Evolutionary conservation across 2,113 vertebrate species (phyloP), one percentile per base, ranked within the genome.

Genomic region (Scalopus aquaticus): DNA sequence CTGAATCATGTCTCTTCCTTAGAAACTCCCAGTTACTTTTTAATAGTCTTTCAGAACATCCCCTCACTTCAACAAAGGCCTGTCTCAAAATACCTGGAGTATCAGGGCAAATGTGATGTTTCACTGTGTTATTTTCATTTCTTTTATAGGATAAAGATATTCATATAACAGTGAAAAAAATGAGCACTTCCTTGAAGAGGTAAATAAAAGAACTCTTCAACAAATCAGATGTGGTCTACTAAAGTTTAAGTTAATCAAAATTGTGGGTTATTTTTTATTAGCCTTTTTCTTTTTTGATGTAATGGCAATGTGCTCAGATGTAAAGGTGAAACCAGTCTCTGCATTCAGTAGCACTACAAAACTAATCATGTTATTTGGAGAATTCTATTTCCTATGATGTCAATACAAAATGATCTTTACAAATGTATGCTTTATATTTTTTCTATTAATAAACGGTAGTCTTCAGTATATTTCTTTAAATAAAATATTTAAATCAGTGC

Each of bases 101-200:
- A 28, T 70, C 67, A 69, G 42, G 20, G 49, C 56, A 35, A 95
- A 22, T 58, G 28, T 90, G 74, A 83, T 79, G 93, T 97, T 90
- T 96, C 90, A 97, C 24, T 96, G 91, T 97, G 77, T 84, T 65
- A 96, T 94, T 96, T 97, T 96, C n/a, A n/a, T n/a, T n/a, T n/a
- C n/a, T 93, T 97, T 98, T 96, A 85, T 96, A 99, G 99, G 99
- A 99, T 95, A 98, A 98, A 97, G 98, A 99, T 42, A 99, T 99
- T 94, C 98, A 99, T 94, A 99, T 98, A 96, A 99, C 99, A 89
- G 97, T 99, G 96, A 98, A 99, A 94, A 96, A 95, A 92, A 98
- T 99, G 90, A 97, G 98, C 56, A 97, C 97, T 32, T 97, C 98
- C 1, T 98, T 99, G 90, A 98, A 98, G 96, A 97, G 98, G 95